Conservation (phyloP, 2,888 invertebrate species). For the Nomada hirtipes region DNA sequence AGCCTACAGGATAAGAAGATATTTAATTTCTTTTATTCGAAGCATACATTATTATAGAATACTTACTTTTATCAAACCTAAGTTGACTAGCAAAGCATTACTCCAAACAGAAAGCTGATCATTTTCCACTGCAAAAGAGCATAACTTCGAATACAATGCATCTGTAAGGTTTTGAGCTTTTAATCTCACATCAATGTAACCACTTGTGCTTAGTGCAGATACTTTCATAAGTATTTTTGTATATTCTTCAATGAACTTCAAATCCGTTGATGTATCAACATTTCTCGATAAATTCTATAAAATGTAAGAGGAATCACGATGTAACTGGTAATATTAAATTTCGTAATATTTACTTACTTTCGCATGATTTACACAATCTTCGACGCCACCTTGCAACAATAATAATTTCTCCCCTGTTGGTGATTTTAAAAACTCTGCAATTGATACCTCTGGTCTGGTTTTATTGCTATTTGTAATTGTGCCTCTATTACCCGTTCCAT, state of each 20-base stretch:
- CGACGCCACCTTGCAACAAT: conserved; percentile 82
- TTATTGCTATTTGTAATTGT: conserved; percentile 57
- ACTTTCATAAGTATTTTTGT: conserved; percentile 85
- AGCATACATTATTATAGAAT: conserved; percentile 7
- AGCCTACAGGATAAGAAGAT: conserved; percentile 84
- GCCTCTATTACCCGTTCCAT: conserved; percentile 43
- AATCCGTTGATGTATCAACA: conserved; percentile 42
- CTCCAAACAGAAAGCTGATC: conserved; percentile 86
- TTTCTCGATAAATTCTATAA: conserved; percentile 68
- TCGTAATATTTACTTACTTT: conserved; percentile 64
- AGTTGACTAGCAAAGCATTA: conserved; percentile 88
- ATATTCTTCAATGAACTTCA: conserved; percentile 81
- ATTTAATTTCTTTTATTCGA: conserved; percentile 2
- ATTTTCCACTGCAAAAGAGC: conserved; percentile 84
- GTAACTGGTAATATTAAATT: neutral
- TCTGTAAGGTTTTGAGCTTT: conserved; percentile 84
- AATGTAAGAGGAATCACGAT: conserved; percentile 43
- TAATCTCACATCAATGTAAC: conserved; percentile 85
- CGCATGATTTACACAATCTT: conserved; percentile 74
- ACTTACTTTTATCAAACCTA: conserved; percentile 90
- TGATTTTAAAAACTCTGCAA: conserved; percentile 84
- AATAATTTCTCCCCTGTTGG: conserved; percentile 85
- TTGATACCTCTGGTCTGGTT: conserved; percentile 70
- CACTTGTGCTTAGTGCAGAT: conserved; percentile 86
- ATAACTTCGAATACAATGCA: conserved; percentile 85